Conservation (phyloP, 2,888 invertebrate species). For the Drosophila rubida region DNA sequence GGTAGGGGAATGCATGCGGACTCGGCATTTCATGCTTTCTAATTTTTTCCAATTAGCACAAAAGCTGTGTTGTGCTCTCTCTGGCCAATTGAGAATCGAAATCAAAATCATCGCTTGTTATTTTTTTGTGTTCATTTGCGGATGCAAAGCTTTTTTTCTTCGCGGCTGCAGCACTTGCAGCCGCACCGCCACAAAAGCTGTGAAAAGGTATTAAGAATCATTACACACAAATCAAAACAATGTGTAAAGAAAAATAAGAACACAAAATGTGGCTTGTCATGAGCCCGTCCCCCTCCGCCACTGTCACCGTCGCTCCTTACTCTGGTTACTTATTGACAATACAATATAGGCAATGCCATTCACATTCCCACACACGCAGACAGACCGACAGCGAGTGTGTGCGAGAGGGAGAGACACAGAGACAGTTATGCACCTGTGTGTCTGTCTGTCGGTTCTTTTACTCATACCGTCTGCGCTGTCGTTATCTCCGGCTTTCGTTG, state of each 20-base stretch:
- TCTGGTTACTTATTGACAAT: constrained; percentile 57
- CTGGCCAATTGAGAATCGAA: constrained; percentile 60
- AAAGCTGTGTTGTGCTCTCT: constrained; percentile 51
- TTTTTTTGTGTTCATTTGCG: constrained; percentile 14
- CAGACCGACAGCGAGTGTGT: not conserved
- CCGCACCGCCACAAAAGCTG: constrained; percentile 19
- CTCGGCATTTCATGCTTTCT: constrained; percentile 76
- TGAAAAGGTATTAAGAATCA: constrained; percentile 38
- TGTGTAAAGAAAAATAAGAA: constrained; percentile 14
- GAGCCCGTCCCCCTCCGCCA: not conserved
- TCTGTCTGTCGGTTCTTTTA: constrained; percentile 33
- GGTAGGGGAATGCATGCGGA: constrained; percentile 44
- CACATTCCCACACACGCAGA: constrained; percentile 53
- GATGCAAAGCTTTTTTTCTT: constrained; percentile 27
- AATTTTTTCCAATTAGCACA: constrained; percentile 79
- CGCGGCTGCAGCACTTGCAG: constrained; percentile 1
- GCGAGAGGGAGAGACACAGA: not conserved
- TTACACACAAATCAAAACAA: constrained; percentile 41
- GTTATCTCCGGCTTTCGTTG: constrained; percentile 43
- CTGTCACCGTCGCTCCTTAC: constrained; percentile 8
- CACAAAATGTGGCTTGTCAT: constrained; percentile 53
- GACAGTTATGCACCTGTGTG: constrained; percentile 33
- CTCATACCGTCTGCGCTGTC: constrained; percentile 6
- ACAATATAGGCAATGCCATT: constrained; percentile 55
- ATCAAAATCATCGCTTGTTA: constrained; percentile 54